phyloP scores from a whole-genome alignment of 1,140 invertebrate species.

The Scaptomyza graminum region DNA sequence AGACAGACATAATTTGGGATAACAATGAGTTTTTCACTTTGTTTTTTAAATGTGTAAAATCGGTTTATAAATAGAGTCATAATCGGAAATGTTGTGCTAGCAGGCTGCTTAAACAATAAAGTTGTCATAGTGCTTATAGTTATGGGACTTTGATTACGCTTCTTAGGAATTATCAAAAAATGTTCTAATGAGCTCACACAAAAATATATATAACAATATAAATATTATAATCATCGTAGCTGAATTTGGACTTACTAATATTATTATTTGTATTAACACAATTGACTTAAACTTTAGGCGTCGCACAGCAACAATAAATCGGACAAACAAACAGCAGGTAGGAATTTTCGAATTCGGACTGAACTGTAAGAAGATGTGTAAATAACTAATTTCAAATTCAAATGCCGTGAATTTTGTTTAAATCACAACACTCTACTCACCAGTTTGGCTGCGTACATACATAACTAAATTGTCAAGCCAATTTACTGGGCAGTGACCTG shows the following conservation, averaged over 20 bases:
- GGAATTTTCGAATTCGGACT: conserved; percentile 66
- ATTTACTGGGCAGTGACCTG: conserved; percentile 72
- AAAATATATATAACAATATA: conserved; percentile 52
- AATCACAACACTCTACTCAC: conserved; percentile 46
- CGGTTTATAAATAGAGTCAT: conserved; percentile 35
- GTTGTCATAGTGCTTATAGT: conserved; percentile 40
- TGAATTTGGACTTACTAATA: conserved; percentile 53
- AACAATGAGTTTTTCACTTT: conserved; percentile 16
- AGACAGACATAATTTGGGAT: conserved; percentile 35
- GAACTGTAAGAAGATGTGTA: conserved; percentile 60
- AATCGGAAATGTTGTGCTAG: conserved; percentile 19
- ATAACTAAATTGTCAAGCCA: conserved; percentile 35
- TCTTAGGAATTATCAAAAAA: conserved; percentile 22
- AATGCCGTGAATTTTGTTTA: not conserved
- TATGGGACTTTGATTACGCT: conserved; percentile 10
- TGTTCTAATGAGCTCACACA: conserved; percentile 44
- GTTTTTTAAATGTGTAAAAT: conserved; percentile 45
- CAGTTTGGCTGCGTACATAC: conserved; percentile 63
- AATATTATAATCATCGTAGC: conserved; percentile 37
- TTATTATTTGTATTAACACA: conserved; percentile 60
- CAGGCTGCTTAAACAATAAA: conserved; percentile 33
- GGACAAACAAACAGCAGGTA: conserved; percentile 75
- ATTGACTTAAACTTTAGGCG: conserved; percentile 62
- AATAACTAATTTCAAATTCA: conserved; percentile 22
- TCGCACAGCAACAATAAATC: conserved; percentile 80